These are phyloP conservation scores for Drosophila serrata DNA, from an alignment of 1,140 invertebrate species.

Conservation along the genomic window DNA sequence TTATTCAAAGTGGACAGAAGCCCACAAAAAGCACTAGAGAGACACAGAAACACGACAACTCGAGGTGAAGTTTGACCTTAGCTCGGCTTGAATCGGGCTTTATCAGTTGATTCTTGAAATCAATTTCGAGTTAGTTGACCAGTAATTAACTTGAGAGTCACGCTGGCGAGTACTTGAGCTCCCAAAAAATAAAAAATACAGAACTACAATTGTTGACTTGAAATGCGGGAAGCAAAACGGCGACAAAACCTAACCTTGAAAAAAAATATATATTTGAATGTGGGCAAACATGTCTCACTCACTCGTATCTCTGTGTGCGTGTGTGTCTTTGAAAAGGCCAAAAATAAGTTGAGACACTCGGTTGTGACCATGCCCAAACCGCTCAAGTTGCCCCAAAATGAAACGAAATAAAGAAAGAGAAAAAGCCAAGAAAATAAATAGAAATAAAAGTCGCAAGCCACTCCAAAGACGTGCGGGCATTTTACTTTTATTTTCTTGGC, in stretches of 20 bases:
- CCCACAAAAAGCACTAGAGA: slow-evolving; percentile 35
- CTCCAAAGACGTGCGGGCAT: slow-evolving; percentile 36
- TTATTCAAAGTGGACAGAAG: slow-evolving; percentile 55
- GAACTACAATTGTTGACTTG: slow-evolving; percentile 20
- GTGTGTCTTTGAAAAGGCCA: slow-evolving; percentile 41
- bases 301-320: slow-evolving; percentile 19
- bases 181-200: background rate
- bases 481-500: slow-evolving; percentile 62
- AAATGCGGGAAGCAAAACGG: slow-evolving; percentile 62
- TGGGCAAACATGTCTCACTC: slow-evolving; percentile 58
- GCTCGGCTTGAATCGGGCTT: slow-evolving; percentile 28
- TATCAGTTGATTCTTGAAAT: slow-evolving; percentile 60
- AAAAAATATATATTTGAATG: slow-evolving; percentile 62
- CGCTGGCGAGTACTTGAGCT: slow-evolving; percentile 42
- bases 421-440: slow-evolving; percentile 18
- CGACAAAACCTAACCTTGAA: slow-evolving; percentile 72
- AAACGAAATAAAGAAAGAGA: slow-evolving; percentile 18
- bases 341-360: slow-evolving; percentile 66
- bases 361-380: slow-evolving; percentile 48
- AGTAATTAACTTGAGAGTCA: slow-evolving; percentile 64
- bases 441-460: slow-evolving; percentile 40
- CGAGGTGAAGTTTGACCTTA: slow-evolving; percentile 55
- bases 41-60: slow-evolving; percentile 45
- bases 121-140: slow-evolving; percentile 45
- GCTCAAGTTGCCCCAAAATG: slow-evolving; percentile 42